Percentiles rank a stretch among this genome's conserved stretches.
These are phyloP conservation scores for Seriola rivoliana DNA, from an alignment of 2,113 vertebrate genomes.

Conservation along the genomic window DNA sequence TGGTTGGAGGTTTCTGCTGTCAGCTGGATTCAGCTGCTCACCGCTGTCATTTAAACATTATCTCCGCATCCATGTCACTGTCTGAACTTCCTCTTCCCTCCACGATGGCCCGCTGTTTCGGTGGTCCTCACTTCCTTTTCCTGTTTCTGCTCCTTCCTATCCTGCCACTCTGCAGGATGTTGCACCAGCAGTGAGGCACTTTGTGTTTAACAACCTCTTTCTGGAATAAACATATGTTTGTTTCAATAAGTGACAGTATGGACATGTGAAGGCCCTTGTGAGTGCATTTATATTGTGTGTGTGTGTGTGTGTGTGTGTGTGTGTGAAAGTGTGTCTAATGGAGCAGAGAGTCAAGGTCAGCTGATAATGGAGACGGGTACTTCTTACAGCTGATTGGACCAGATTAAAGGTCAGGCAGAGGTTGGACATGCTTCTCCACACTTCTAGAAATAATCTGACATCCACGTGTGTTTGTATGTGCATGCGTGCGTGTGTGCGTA, in stretches of 20 bases:
- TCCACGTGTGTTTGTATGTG: constrained; percentile 6
- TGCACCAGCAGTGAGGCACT: background rate
- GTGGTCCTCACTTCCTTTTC: constrained; percentile 43
- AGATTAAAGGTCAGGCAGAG: constrained; percentile 61
- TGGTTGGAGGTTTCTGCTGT: constrained; percentile 53
- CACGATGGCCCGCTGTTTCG: background rate
- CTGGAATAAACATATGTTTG: constrained; percentile 37
- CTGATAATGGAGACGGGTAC: constrained; percentile 47
- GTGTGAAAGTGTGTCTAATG: constrained; percentile 37
- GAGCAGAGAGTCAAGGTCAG: constrained; percentile 63
- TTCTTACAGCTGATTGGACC: constrained; percentile 52
- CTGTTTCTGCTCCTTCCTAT: constrained; percentile 31
- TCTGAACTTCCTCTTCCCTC: constrained; percentile 53
- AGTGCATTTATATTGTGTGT: background rate
- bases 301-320: background rate
- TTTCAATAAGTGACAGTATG: background rate
- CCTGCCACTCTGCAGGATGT: constrained; percentile 44
- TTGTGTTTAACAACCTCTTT: constrained; percentile 1
- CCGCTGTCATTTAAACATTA: constrained; percentile 34
- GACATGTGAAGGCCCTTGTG: constrained; percentile 12
- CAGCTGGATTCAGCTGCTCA: constrained; percentile 55
- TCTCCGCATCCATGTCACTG: constrained; percentile 45
- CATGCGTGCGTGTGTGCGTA: background rate
- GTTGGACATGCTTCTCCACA: constrained; percentile 35
- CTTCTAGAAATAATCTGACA: constrained; percentile 51